phyloP scores from a whole-genome alignment of 2,113 vertebrate species.

The Erythrolamprus reginae region DNA sequence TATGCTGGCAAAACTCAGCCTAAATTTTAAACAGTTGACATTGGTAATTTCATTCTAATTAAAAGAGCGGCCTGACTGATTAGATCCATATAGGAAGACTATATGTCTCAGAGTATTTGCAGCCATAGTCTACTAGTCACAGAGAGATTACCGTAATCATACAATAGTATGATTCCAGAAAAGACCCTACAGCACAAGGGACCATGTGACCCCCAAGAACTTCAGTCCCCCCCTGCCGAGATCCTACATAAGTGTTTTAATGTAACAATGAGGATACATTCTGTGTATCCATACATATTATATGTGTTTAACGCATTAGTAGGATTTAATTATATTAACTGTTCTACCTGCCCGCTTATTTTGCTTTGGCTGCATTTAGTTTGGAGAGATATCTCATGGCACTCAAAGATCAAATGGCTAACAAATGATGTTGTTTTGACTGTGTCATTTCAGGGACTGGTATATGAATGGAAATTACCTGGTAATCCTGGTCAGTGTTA shows the following conservation, averaged over 20 bases:
- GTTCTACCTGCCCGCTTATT: background rate
- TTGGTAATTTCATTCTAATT: background rate
- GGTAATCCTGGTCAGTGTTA: conserved; percentile 86
- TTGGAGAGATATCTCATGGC: background rate
- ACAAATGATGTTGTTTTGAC: fast-evolving
- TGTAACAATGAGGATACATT: background rate
- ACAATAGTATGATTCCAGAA: background rate
- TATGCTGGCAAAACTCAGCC: background rate
- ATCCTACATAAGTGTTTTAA: background rate
- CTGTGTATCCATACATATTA: background rate
- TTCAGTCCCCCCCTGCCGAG: background rate
- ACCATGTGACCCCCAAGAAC: background rate
- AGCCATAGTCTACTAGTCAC: background rate
- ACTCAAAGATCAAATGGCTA: background rate
- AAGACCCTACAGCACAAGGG: background rate
- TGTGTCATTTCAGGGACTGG: conserved; percentile 79
- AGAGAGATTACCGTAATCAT: background rate
- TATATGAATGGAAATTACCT: conserved; percentile 96
- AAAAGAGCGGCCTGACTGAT: background rate
- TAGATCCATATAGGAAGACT: background rate
- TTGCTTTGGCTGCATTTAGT: background rate
- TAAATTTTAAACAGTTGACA: background rate
- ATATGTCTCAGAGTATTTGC: background rate
- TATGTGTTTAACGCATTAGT: background rate
- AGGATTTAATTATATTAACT: background rate